phyloP scores from a whole-genome alignment of 53 echinoderm and acorn worm species.

The Paracentrotus lividus region DNA sequence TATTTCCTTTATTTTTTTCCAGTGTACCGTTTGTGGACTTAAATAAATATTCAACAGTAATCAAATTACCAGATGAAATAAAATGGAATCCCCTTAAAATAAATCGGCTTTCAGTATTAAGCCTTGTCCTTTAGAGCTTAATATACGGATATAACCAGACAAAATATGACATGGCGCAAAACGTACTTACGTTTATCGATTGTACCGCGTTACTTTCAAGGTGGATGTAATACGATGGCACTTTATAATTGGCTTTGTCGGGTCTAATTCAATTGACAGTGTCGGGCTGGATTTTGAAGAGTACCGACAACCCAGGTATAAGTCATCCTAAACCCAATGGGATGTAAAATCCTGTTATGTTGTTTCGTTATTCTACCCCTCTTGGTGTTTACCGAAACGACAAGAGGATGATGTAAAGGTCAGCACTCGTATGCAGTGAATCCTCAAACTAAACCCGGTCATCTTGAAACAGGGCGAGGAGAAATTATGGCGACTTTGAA shows the following conservation, averaged over 20 bases:
- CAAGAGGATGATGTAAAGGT: background rate
- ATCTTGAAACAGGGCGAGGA: background rate
- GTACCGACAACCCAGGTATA: constrained; percentile 18
- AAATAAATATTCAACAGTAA: background rate
- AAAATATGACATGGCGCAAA: constrained; percentile 1
- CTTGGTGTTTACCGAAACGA: background rate
- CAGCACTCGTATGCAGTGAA: background rate
- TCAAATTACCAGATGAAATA: background rate
- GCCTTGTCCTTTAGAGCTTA: background rate
- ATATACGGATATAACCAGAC: background rate
- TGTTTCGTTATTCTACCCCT: background rate
- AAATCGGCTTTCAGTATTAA: background rate
- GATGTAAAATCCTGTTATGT: constrained; percentile 40
- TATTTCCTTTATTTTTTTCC: background rate
- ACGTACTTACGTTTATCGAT: constrained; percentile 10
- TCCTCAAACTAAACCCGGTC: background rate
- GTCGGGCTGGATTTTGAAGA: constrained; percentile 33
- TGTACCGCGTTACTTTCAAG: background rate
- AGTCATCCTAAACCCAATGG: background rate
- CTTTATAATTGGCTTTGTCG: constrained; percentile 47
- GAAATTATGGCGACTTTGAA: background rate
- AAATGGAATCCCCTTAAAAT: background rate
- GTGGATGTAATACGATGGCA: constrained; percentile 47
- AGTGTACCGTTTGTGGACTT: background rate
- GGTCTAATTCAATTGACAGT: constrained; percentile 19